These are phyloP conservation scores for Calameuta filiformis DNA, from an alignment of 2,888 invertebrate species.

Conservation along the genomic window DNA sequence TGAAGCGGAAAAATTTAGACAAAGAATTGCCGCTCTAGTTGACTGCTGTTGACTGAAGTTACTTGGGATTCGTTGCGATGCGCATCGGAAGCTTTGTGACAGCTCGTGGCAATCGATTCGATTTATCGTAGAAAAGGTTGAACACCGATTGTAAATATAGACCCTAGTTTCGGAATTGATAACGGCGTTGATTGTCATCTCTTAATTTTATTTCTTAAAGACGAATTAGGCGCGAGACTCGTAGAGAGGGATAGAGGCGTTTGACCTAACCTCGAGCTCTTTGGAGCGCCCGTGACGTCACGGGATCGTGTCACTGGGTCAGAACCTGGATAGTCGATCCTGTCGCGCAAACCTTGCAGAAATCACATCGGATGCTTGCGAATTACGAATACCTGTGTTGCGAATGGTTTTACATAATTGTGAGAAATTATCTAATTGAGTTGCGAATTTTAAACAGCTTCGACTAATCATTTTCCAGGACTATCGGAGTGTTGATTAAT, in stretches of 20 bases:
- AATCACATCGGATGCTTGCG: not conserved
- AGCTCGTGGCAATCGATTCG: not conserved
- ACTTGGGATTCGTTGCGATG: slow-evolving; percentile 24
- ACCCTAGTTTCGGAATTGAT: not conserved
- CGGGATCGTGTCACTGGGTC: slow-evolving; percentile 61
- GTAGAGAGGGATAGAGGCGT: slow-evolving; percentile 1
- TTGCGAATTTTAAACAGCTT: not conserved
- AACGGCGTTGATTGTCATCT: not conserved
- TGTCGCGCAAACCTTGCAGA: not conserved
- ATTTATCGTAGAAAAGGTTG: not conserved
- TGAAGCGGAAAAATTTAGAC: slow-evolving; percentile 52
- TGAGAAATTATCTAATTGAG: not conserved
- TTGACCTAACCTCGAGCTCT: slow-evolving; percentile 7
- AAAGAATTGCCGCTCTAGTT: slow-evolving; percentile 47
- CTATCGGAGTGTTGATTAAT: not conserved
- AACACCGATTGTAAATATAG: not conserved
- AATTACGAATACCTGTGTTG: not conserved
- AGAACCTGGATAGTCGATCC: slow-evolving; percentile 50
- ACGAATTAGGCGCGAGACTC: not conserved
- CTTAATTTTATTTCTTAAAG: not conserved
- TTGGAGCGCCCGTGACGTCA: slow-evolving; percentile 54
- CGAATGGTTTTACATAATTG: not conserved
- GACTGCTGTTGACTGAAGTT: slow-evolving; percentile 43
- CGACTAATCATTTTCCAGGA: not conserved
- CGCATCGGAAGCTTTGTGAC: not conserved